A percentile compares a stretch with the other conserved stretches of the same genome.
Evolutionary conservation across 2,113 vertebrate genomes (phyloP).

Genomic region (Dolichallabes microphthalmus): DNA sequence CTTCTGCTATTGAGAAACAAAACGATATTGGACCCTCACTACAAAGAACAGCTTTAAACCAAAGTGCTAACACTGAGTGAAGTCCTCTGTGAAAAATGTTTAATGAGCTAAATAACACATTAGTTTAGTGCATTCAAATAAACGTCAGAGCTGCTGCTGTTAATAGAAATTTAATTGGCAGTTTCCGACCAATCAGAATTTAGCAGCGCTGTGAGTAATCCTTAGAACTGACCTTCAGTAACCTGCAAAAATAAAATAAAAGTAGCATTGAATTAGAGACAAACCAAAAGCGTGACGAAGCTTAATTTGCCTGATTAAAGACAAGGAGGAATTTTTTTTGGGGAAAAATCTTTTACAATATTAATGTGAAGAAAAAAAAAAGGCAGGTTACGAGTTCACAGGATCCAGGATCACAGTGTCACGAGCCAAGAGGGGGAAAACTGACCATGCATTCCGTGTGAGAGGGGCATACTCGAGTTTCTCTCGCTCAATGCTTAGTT

Average conservation of each 20-base stretch:
- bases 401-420: no score
- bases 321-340: neutral
- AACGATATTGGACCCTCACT: neutral
- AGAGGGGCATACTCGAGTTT: neutral
- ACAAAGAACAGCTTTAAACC: no score
- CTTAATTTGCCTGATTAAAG: neutral
- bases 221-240: neutral
- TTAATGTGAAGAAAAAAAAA: neutral
- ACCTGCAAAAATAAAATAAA: neutral
- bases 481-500: neutral
- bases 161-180: neutral
- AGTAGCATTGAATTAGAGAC: neutral
- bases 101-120: neutral
- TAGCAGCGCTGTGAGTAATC: neutral
- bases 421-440: neutral
- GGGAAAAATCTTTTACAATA: neutral
- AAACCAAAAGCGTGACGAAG: neutral
- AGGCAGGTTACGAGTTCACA: no score
- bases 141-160: neutral
- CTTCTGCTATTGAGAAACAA: neutral
- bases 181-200: neutral
- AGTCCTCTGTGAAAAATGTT: neutral
- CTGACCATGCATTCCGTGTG: neutral
- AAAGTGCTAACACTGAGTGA: neutral
- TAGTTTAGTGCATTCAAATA: neutral